Evolutionary conservation across 2,888 invertebrate species (phyloP), one percentile per base, ranked within the genome.

Genomic region (Agonopterix heracliana): DNA sequence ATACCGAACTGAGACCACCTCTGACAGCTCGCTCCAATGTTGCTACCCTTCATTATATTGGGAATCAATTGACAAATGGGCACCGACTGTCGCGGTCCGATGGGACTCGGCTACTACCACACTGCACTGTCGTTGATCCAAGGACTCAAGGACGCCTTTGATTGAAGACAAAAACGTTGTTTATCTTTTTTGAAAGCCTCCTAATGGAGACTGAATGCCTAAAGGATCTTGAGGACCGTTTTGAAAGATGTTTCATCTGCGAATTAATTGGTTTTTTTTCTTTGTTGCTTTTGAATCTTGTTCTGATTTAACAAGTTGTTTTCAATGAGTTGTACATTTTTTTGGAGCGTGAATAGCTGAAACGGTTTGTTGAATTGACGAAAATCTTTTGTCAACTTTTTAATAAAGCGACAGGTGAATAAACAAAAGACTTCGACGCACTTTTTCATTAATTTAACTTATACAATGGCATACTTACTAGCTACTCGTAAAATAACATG

Each of bases 61-160:
- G 73, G 83, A 86, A 86, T 87, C 86, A 86, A 86, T 87, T 85
- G 87, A 81, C 82, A 83, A 84, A 85, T 84, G 78, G 75, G 71
- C 64, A 74, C 45, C 44, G 48, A 61, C 62, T 68, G 48, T 49
- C 54, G 46, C 55, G 56, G 56, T 54, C 55, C 46, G 44, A 12
- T n/a, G 34, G 34, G 35, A 26, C 17, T 34, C 1, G 57, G 55
- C 52, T 44, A 45, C 57, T 50, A 12, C 41, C 43, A 43, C 48
- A 45, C 49, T 52, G 52, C 45, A 54, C 53, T 51, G 56, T 53
- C 26, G 2, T 17, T 17, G 26, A 26, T 26, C 26, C 26, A 26
- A 26, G 49, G 47, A 54, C 47, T 52, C 60, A 59, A 59, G 56
- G 62, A 50, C 59, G 46, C 51, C 63, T 48, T 50, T 56, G 56